phyloP scores from a whole-genome alignment of 2,797 vertebrate species.

The Hafferia zeledoni region DNA sequence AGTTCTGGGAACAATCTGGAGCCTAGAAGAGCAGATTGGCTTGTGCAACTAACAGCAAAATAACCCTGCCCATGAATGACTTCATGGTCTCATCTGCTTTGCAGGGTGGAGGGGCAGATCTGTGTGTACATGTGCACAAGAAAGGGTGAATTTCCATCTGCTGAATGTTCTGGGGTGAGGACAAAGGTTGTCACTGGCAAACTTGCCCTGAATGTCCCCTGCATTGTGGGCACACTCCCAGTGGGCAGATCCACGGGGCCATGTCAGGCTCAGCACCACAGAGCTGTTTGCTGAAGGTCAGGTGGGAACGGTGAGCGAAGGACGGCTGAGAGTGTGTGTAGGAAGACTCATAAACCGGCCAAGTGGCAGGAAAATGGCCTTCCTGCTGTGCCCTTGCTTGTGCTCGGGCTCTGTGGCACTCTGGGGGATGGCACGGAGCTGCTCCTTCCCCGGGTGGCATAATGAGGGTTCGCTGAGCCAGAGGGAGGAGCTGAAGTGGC shows the following conservation, averaged over 20 bases:
- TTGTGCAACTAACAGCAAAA: neutral
- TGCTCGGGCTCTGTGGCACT: accelerated
- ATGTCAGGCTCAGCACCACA: accelerated
- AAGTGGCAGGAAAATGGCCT: neutral
- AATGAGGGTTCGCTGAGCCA: neutral
- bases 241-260: neutral
- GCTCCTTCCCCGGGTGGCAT: neutral
- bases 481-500: neutral
- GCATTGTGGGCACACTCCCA: accelerated
- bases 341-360: neutral
- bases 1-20: neutral
- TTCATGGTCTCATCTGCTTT: neutral
- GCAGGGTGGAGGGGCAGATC: neutral
- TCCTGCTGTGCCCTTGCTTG: neutral
- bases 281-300: accelerated
- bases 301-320: accelerated
- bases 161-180: accelerated
- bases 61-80: accelerated
- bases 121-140: neutral
- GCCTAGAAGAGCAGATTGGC: neutral
- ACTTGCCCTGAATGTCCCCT: neutral
- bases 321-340: accelerated
- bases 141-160: neutral
- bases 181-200: neutral
- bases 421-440: neutral